Percentiles rank a stretch among this genome's conserved stretches.
These are phyloP conservation scores for Daphoenositta chrysoptera DNA, from an alignment of 2,113 vertebrate species.

Conservation along the genomic window DNA sequence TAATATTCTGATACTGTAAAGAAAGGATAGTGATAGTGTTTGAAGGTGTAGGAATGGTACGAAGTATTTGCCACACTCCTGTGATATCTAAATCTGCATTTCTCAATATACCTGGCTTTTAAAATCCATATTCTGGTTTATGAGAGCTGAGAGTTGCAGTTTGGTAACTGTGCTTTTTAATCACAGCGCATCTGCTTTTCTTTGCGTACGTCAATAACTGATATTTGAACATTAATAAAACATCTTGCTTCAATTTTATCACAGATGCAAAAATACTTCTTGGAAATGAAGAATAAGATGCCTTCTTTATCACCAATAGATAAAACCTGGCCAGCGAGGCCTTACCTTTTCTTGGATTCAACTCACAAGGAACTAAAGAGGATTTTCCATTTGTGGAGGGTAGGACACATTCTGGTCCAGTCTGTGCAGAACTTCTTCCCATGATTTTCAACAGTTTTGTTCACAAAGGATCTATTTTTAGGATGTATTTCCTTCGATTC, in stretches of 20 bases:
- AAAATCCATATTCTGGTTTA: not conserved
- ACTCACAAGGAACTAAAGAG: constrained; percentile 87
- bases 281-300: constrained; percentile 86
- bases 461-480: not conserved
- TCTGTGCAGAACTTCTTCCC: not conserved
- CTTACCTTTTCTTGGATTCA: constrained; percentile 89
- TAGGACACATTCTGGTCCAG: constrained; percentile 48
- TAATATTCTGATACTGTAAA: not conserved
- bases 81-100: not conserved
- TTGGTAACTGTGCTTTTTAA: not conserved
- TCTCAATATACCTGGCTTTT: not conserved
- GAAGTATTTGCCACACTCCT: not conserved
- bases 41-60: not conserved
- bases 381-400: constrained; percentile 97
- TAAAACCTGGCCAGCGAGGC: constrained; percentile 88
- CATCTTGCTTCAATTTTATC: constrained; percentile 33
- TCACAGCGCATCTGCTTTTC: not conserved
- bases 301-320: constrained; percentile 95
- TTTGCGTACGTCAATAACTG: not conserved
- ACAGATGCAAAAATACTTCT: constrained; percentile 95
- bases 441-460: not conserved
- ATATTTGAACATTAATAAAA: not conserved
- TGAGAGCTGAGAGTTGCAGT: not conserved
- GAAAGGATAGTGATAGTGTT: not conserved
- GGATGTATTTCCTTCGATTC: not conserved